These are phyloP conservation scores for Tholera decimalis DNA, from an alignment of 2,888 invertebrate species.

Conservation along the genomic window DNA sequence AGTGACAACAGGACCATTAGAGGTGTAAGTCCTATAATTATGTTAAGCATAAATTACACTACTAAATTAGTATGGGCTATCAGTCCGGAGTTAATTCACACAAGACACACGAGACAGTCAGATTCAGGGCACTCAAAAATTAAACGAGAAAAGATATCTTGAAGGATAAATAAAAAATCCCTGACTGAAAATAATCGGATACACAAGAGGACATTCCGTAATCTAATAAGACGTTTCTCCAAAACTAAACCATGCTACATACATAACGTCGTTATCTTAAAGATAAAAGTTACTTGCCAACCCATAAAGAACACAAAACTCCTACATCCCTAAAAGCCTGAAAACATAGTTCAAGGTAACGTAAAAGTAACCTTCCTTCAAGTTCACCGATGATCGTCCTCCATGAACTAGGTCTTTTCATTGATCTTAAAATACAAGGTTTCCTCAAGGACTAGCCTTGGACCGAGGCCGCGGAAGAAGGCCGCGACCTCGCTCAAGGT, in stretches of 20 bases:
- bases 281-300: background rate
- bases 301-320: background rate
- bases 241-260: background rate
- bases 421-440: conserved; percentile 55
- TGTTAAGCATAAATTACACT: too few species aligned
- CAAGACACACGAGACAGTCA: too few species aligned
- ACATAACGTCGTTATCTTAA: too few species aligned
- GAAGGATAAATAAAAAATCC: too few species aligned
- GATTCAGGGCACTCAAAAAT: too few species aligned
- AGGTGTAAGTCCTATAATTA: too few species aligned
- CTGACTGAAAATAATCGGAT: background rate
- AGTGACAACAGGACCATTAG: too few species aligned
- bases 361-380: conserved; percentile 26
- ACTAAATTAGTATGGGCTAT: too few species aligned
- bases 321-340: conserved; percentile 9
- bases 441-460: conserved; percentile 59
- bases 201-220: background rate
- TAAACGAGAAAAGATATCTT: too few species aligned
- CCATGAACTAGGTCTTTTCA: conserved; percentile 36
- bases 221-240: background rate
- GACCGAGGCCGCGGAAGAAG: conserved; percentile 53
- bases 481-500: conserved; percentile 48
- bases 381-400: conserved; percentile 48
- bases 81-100: too few species aligned
- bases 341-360: conserved; percentile 35